Percentiles rank a stretch among this genome's conserved stretches.
phyloP scores from a whole-genome alignment of 2,888 invertebrate species.

The Chrysomela aeneicollis region DNA sequence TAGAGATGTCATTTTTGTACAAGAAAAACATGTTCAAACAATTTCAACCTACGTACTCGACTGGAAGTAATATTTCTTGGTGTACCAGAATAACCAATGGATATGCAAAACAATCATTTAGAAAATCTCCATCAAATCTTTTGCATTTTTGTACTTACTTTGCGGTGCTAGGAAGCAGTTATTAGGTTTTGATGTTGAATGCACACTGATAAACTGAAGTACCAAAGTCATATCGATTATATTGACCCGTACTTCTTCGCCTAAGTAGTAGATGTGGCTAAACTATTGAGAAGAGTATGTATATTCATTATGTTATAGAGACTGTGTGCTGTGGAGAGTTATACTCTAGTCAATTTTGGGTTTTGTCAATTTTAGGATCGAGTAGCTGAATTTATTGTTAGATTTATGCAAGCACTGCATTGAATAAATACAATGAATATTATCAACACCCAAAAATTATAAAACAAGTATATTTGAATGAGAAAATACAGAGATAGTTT shows the following conservation, averaged over 20 bases:
- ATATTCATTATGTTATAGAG: conserved; percentile 53
- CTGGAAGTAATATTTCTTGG: neutral
- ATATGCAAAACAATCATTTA: conserved; percentile 24
- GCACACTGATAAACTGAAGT: conserved; percentile 47
- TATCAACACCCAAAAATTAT: conserved; percentile 6
- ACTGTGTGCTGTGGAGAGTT: conserved; percentile 56
- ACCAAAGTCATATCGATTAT: conserved; percentile 49
- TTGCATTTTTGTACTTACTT: conserved; percentile 43
- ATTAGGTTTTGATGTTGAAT: conserved; percentile 54
- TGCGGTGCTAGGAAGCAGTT: conserved; percentile 47
- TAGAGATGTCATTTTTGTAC: too few species aligned
- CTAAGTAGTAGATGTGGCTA: conserved; percentile 61
- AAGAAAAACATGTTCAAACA: too few species aligned
- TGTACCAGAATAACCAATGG: neutral
- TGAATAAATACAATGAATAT: conserved; percentile 44
- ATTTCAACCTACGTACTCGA: neutral
- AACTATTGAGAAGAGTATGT: conserved; percentile 48
- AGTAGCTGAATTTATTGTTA: conserved; percentile 58
- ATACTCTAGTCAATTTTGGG: conserved; percentile 63
- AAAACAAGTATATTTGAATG: neutral
- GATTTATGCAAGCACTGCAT: conserved; percentile 53
- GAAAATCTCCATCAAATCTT: conserved; percentile 33
- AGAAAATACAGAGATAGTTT: too few species aligned
- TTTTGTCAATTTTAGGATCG: conserved; percentile 62
- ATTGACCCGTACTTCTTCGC: conserved; percentile 42